Percentiles rank a stretch among this genome's conserved stretches.
Evolutionary conservation across 1,140 invertebrate species (phyloP).

Genomic region (Phymorhynchus buccinoides): DNA sequence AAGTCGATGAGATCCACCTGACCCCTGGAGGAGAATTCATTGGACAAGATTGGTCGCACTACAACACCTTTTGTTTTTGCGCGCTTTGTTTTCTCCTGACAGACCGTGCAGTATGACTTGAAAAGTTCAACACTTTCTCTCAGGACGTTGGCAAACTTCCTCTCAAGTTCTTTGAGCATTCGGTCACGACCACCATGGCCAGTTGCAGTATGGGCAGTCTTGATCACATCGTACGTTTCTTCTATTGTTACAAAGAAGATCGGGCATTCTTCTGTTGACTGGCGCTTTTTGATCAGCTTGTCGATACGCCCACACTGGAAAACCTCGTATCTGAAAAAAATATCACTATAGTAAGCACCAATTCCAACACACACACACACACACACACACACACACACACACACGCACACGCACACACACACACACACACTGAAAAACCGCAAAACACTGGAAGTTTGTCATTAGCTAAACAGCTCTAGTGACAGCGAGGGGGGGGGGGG

Average conservation of each 20-base stretch:
- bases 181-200: conserved; percentile 2
- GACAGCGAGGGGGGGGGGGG: no score
- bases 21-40: conserved; percentile 38
- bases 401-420: not conserved
- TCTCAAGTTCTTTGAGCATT: conserved; percentile 9
- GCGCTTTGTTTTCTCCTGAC: conserved; percentile 36
- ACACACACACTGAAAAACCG: not conserved
- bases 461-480: no score
- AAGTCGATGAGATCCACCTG: conserved; percentile 52
- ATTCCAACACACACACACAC: no score
- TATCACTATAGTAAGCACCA: no score
- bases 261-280: no score
- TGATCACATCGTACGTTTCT: not conserved
- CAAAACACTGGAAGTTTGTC: no score
- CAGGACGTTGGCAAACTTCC: conserved; percentile 44
- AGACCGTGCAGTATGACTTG: conserved; percentile 35
- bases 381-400: no score
- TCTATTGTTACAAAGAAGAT: no score
- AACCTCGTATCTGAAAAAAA: no score
- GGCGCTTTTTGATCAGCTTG: no score
- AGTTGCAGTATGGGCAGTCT: not conserved
- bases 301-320: no score
- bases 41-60: conserved; percentile 27
- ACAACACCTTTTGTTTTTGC: conserved; percentile 30
- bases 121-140: conserved; percentile 39